Conservation (phyloP, 2,797 vertebrate species). For the Sebastes iracundus region DNA sequence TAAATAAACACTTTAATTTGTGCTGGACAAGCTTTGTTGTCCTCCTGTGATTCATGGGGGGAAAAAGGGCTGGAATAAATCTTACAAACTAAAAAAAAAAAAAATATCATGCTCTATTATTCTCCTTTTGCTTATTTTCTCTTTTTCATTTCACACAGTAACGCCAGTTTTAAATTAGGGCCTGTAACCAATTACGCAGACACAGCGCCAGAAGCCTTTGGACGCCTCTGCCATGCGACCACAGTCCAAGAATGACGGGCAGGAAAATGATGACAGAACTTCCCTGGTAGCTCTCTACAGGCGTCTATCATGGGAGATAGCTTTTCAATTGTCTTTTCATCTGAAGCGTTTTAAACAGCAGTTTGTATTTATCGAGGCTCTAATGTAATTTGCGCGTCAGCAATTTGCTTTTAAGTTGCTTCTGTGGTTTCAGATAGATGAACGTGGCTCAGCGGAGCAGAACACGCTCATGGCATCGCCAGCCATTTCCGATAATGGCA, state of each 20-base stretch:
- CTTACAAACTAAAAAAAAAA: not conserved
- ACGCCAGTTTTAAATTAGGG: constrained; percentile 23
- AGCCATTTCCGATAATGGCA: constrained; percentile 43
- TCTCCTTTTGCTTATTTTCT: constrained; percentile 24
- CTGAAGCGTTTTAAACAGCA: not conserved
- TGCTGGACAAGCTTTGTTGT: not conserved
- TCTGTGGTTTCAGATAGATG: constrained; percentile 47
- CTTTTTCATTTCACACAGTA: constrained; percentile 16
- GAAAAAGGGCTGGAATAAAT: constrained; percentile 14
- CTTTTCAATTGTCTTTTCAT: not conserved
- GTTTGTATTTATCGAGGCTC: constrained; percentile 21
- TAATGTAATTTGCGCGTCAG: constrained; percentile 43
- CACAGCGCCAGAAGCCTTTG: constrained; percentile 44
- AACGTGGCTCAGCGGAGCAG: constrained; percentile 19
- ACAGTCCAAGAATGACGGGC: constrained; percentile 31
- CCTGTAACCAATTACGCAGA: constrained; percentile 56
- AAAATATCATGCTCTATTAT: not conserved
- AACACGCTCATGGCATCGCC: constrained; percentile 29
- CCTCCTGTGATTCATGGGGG: not conserved
- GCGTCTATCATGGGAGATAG: not conserved
- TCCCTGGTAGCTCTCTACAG: constrained; percentile 1
- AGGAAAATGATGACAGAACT: constrained; percentile 17
- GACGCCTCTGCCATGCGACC: constrained; percentile 31
- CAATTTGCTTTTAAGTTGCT: constrained; percentile 32
- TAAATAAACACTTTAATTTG: not conserved